Conservation (phyloP, 64 coral and sea anemone genomes). For the Platygyra sinensis region DNA sequence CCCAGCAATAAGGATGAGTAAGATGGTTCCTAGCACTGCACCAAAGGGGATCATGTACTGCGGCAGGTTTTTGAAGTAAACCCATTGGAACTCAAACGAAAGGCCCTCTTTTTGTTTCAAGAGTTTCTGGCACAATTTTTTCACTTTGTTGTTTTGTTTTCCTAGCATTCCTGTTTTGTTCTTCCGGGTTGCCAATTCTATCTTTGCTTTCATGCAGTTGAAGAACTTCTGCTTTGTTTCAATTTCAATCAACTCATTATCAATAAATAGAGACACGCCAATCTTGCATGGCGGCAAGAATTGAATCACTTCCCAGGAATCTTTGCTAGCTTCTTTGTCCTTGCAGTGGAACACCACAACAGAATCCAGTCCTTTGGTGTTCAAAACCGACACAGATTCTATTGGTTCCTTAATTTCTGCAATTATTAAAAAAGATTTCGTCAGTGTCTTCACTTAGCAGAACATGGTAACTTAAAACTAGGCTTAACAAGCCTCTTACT, state of each 20-base stretch:
- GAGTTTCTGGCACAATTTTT: neutral
- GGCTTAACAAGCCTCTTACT: too few species aligned
- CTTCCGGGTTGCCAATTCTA: neutral
- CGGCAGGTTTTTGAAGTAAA: neutral
- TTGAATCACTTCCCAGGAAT: neutral
- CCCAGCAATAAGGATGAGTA: neutral
- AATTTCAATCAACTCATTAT: neutral
- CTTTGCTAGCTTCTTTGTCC: neutral
- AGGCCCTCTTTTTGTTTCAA: neutral
- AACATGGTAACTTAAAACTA: too few species aligned
- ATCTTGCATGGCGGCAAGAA: neutral
- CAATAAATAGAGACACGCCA: neutral
- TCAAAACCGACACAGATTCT: neutral
- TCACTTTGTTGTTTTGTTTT: neutral
- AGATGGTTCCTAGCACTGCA: neutral
- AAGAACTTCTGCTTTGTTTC: neutral
- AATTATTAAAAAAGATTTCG: neutral
- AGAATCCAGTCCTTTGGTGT: neutral
- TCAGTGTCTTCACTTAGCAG: neutral
- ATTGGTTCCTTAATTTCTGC: neutral
- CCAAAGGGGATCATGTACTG: neutral
- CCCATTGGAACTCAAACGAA: neutral
- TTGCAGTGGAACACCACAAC: neutral
- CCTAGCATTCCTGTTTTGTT: neutral
- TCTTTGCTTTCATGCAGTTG: neutral